Evolutionary conservation across 2,888 invertebrate genomes (phyloP), one percentile per base, ranked within the genome.

Genomic region (Drosophila tripunctata): DNA sequence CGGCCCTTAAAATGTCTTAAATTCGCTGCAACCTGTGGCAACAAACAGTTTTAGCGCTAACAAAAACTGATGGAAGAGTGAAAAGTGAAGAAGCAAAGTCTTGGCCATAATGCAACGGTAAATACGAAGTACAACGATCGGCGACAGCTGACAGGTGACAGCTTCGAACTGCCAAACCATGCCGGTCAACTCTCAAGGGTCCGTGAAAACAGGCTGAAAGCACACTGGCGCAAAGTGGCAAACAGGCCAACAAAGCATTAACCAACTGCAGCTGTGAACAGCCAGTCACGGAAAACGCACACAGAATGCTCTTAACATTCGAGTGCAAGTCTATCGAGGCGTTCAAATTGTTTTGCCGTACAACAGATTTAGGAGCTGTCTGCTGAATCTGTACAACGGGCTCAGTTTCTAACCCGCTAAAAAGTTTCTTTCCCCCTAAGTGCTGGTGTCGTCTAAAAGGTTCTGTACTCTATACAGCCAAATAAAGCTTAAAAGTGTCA

Each of bases 321-420:
- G 17, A 66, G 47, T 66, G 56, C 45, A 27, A 41, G 54, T 64
- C 55, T 31, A 55, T 44, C 38, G 54, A 58, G 35, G 50, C 48
- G 38, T 40, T 38, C 17, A 58, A 50, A 54, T 47, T 43, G 50
- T 33, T 54, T 50, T 22, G 21, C 35, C 36, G 22, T 19, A 22
- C 12, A 54, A 47, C 19, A 41, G 36, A 62, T 57, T 54, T 40
- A 7, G 22, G 5, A 19, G 14, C 31, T 6, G n/a, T n/a, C n/a
- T n/a, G n/a, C n/a, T n/a, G n/a, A n/a, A n/a, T n/a, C n/a, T n/a
- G n/a, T n/a, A n/a, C n/a, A n/a, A n/a, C n/a, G n/a, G n/a, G 14
- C 33, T 35, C 38, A 27, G 10, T 41, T 27, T n/a, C n/a, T 10
- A 40, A 15, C 15, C 17, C 31, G 15, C 15, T 21, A 7, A 22